Conservation (phyloP, 2,797 vertebrate genomes). For the Sphenopsis melanotis region DNA sequence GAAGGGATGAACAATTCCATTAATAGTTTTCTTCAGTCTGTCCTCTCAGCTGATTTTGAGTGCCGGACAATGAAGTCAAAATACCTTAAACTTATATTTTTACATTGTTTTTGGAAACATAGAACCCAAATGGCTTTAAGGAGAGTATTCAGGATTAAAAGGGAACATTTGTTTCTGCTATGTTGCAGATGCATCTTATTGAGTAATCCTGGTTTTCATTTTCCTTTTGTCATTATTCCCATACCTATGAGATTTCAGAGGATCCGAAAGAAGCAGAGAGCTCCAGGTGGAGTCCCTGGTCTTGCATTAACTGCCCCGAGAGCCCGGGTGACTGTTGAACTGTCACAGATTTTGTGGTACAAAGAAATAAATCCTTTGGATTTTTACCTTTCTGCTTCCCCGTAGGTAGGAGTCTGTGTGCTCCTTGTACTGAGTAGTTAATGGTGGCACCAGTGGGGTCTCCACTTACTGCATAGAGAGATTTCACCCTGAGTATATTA, state of each 20-base stretch:
- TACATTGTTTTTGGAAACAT: neutral
- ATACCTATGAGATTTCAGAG: neutral
- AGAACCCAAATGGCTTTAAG: neutral
- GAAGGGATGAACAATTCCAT: neutral
- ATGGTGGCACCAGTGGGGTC: accelerated
- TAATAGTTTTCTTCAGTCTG: neutral
- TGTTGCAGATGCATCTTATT: neutral
- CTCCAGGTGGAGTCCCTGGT: neutral
- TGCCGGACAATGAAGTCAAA: neutral
- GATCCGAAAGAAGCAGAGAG: neutral
- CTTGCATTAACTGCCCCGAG: neutral
- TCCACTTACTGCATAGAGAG: too few relatives aligned
- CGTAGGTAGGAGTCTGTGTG: accelerated
- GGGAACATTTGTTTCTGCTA: neutral
- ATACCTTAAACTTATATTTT: neutral
- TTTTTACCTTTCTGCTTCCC: neutral
- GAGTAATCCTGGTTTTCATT: neutral
- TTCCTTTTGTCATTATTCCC: neutral
- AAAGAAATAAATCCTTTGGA: neutral
- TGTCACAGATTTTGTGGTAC: neutral
- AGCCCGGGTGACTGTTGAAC: neutral
- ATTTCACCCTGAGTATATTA: neutral
- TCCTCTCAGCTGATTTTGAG: neutral
- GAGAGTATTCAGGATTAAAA: neutral
- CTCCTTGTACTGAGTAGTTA: neutral